Evolutionary conservation across 2,888 invertebrate species (phyloP), one percentile per base, ranked within the genome.

Genomic region (Mythimna pallens): DNA sequence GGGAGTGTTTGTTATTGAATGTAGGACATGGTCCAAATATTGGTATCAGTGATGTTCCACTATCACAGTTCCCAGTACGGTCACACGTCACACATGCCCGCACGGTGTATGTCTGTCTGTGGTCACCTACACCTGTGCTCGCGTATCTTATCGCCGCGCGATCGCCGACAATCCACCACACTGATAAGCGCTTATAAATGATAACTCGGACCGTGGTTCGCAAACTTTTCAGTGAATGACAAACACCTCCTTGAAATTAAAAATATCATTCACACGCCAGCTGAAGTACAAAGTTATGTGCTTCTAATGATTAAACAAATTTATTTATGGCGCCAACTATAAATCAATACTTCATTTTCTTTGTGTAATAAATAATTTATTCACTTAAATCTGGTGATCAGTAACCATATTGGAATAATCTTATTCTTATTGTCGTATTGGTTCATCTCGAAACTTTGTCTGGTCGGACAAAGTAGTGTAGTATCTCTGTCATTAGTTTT

Each of bases 131-230:
- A 65, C 67, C 17, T 62, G 52, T 25, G 65, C n/a, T 61, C 10
- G 65, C 34, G 73, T 77, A 86, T 84, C 78, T 89, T 88, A 90
- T 90, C 88, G 66, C 55, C 76, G 77, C 74, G 64, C 77, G 69
- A 87, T 86, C 87, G 73, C 67, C 62, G 65, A 62, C 77, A 64
- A 73, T 78, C 76, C 70, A 30, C 72, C 64, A 68, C 76, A 63
- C 70, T 50, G 86, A 86, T 86, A 81, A 80, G 61, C 68, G 73
- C 85, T 83, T 86, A 86, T 84, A 83, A 83, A 75, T 82, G 93
- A 93, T 92, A 92, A 89, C 81, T 57, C 6, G 50, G 66, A 64
- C 87, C 62, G 66, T 30, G 92, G 65, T 65, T 88, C 90, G 84
- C 91, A 93, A 93, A 91, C 86, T 88, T 82, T 69, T 59, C 36